phyloP scores from a whole-genome alignment of 2,113 vertebrate genomes.

The Myocastor coypus region DNA sequence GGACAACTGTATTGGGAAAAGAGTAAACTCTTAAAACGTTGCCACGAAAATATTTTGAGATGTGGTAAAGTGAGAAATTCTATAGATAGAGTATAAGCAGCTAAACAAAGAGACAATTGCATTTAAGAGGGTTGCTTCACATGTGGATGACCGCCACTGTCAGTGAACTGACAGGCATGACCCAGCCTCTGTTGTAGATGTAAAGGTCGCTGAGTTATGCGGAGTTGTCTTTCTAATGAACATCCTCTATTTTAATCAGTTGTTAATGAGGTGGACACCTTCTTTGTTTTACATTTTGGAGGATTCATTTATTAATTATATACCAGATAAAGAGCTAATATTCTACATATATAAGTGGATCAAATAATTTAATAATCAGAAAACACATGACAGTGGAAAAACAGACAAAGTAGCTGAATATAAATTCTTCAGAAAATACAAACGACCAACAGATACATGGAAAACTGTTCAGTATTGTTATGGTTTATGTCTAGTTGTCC shows the following conservation, averaged over 20 bases:
- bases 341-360: too few relatives aligned
- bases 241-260: background rate
- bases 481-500: too few relatives aligned
- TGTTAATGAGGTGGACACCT: background rate
- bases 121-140: background rate
- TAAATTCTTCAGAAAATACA: too few relatives aligned
- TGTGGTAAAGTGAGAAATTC: background rate
- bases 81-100: background rate
- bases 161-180: background rate
- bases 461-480: too few relatives aligned
- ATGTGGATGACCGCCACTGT: background rate
- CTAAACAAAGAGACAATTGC: background rate
- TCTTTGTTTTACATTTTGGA: background rate
- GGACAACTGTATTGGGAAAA: conserved; percentile 39
- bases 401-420: too few relatives aligned
- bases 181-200: background rate
- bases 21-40: conserved; percentile 49
- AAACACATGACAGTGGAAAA: too few relatives aligned
- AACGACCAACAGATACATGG: too few relatives aligned
- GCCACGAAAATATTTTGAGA: conserved; percentile 23
- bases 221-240: background rate
- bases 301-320: too few relatives aligned
- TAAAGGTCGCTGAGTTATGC: background rate
- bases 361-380: too few relatives aligned
- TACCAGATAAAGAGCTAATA: too few relatives aligned